phyloP scores from a whole-genome alignment of 2,113 vertebrate genomes.

The Halcyon senegalensis region DNA sequence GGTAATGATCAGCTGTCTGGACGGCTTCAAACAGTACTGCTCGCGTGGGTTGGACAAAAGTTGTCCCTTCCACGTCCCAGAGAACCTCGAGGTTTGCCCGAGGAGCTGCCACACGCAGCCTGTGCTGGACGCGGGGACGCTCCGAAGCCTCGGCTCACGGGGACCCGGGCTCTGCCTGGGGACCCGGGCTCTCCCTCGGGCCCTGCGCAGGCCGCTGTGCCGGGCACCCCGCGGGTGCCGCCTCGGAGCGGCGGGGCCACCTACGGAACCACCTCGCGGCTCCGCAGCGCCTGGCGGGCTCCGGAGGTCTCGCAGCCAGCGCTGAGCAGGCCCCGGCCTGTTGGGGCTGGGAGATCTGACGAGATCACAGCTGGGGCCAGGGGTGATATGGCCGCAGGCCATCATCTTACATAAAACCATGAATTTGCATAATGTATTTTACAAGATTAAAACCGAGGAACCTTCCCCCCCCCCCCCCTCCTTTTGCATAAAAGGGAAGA shows the following conservation, averaged over 20 bases:
- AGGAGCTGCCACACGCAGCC: fast-evolving
- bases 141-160: fast-evolving
- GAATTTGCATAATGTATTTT: conserved; percentile 3
- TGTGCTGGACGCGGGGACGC: fast-evolving
- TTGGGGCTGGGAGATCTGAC: not conserved
- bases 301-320: not conserved
- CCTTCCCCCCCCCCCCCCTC: too few species aligned
- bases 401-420: conserved; percentile 7
- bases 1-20: fast-evolving
- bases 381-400: conserved; percentile 14
- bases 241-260: not conserved
- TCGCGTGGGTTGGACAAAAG: not conserved
- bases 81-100: fast-evolving
- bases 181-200: fast-evolving
- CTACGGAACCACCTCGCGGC: not conserved
- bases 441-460: conserved; percentile 12
- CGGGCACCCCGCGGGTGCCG: not conserved
- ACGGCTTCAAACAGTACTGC: fast-evolving
- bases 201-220: fast-evolving
- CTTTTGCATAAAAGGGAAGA: not conserved
- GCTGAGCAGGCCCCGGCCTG: not conserved
- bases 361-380: conserved; percentile 2
- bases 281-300: not conserved
- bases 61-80: fast-evolving
- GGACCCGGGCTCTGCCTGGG: not conserved